Percentiles rank a stretch among this genome's conserved stretches.
Conservation (phyloP, 1,140 invertebrate species). For the Dolichoris vasculosae region DNA sequence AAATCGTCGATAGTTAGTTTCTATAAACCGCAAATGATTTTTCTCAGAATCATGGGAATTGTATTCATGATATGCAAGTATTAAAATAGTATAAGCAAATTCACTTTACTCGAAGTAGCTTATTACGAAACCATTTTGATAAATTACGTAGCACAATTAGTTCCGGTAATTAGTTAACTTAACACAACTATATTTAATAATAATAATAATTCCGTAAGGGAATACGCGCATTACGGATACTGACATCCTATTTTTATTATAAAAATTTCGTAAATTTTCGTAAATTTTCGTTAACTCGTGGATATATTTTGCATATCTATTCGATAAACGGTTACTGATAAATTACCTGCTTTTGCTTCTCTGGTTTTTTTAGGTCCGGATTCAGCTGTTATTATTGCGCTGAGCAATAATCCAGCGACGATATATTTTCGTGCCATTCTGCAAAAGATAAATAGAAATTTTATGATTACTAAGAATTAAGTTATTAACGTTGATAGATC, state of each 20-base stretch:
- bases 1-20: not conserved
- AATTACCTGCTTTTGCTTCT: not conserved
- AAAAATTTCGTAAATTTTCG: not conserved
- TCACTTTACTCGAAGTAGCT: not conserved
- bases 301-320: not conserved
- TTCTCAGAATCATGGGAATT: not conserved
- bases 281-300: not conserved
- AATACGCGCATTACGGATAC: not conserved
- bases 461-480: not conserved
- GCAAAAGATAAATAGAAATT: conserved; percentile 11
- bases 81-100: not conserved
- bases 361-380: not conserved
- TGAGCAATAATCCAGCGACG: not conserved
- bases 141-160: conserved; percentile 30
- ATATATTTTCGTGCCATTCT: conserved; percentile 24
- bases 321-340: not conserved
- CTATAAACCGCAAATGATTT: not conserved
- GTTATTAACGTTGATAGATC: not conserved
- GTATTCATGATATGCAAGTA: not conserved
- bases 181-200: not conserved
- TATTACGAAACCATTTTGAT: conserved; percentile 28
- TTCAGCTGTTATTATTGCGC: not conserved
- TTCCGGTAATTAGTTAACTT: conserved; percentile 34
- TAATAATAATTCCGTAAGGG: not conserved
- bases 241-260: not conserved